Base-by-base conservation (phyloP, 35 echinoderm and acorn worm genomes). In the Ophioderma brevispina region DNA sequence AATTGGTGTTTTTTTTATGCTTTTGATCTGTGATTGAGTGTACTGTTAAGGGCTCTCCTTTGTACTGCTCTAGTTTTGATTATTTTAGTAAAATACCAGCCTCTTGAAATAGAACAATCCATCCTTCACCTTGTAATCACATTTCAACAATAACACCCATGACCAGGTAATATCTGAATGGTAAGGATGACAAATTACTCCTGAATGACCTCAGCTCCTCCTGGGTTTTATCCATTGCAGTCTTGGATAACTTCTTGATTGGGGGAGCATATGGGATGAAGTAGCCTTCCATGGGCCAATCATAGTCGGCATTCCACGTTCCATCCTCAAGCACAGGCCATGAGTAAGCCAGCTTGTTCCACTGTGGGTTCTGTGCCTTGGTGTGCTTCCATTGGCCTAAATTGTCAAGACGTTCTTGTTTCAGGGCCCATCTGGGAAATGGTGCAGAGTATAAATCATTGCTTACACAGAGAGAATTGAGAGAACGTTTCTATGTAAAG, bases 281-380 rank as follows among this genome's bases (percentile, higher is more conserved):
- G 64, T 93, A 99, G 0, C 94, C 97, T 82, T 99, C 97, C 97
- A 99, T 99, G n/a, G 97, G 97, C 97, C 97, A 99, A 91, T 99
- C 97, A 91, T 92, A 99, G n/a, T 91, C 86, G 50, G 93, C 85
- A 81, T 99, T 99, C 94, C 94, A 92, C 63, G 91, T 86, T 17
- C 91, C 94, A 78, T 92, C 59, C 81, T 90, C 91, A 30, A 82
- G 76, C 0, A 99, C 92, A 0, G 97, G 97, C 97, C 97, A 99
- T 64, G 97, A 99, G 84, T 95, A 95, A 11, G 97, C 97, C 21
- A 99, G 85, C 81, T 99, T 99, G 76, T 95, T 99, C 97, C 97
- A 99, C 0, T 64, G 87, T 39, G 97, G 97, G 40, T 99, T 99
- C 35, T 90, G 76, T 55, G 90, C 70, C 8, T 89, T 92, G 40